Evolutionary conservation across 2,888 invertebrate species (phyloP).

Genomic region (Diabrotica balteata): DNA sequence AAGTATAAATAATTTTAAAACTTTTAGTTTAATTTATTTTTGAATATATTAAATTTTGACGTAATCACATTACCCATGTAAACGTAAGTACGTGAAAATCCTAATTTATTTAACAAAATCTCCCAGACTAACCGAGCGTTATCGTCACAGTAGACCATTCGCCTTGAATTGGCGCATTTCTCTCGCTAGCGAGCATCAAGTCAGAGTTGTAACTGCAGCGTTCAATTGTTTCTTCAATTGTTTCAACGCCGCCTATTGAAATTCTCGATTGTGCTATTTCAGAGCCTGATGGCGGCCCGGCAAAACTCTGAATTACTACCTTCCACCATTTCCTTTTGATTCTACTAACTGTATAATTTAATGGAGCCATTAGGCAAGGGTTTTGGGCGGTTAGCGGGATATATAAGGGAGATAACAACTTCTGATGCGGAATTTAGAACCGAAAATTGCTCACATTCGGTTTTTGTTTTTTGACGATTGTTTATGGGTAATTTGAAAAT

Average conservation of each 20-base stretch:
- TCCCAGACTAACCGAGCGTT: constrained; percentile 19
- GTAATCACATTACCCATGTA: no score
- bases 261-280: constrained; percentile 50
- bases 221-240: constrained; percentile 50
- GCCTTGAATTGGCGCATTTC: constrained; percentile 48
- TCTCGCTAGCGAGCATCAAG: constrained; percentile 41
- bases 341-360: constrained; percentile 52
- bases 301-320: constrained; percentile 49
- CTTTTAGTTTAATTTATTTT: no score
- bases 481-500: neutral
- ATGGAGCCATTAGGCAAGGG: constrained; percentile 39
- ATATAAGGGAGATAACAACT: constrained; percentile 29
- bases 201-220: constrained; percentile 46
- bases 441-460: constrained; percentile 10
- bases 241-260: constrained; percentile 48
- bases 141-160: constrained; percentile 19
- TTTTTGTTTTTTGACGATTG: constrained; percentile 1
- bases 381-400: constrained; percentile 26
- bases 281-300: constrained; percentile 46
- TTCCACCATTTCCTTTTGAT: constrained; percentile 45
- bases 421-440: constrained; percentile 27
- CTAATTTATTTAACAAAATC: constrained; percentile 13
- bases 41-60: no score
- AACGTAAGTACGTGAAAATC: no score
- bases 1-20: no score